These are phyloP conservation scores for Tipula confusa DNA, from an alignment of 2,888 invertebrate species.

Conservation along the genomic window DNA sequence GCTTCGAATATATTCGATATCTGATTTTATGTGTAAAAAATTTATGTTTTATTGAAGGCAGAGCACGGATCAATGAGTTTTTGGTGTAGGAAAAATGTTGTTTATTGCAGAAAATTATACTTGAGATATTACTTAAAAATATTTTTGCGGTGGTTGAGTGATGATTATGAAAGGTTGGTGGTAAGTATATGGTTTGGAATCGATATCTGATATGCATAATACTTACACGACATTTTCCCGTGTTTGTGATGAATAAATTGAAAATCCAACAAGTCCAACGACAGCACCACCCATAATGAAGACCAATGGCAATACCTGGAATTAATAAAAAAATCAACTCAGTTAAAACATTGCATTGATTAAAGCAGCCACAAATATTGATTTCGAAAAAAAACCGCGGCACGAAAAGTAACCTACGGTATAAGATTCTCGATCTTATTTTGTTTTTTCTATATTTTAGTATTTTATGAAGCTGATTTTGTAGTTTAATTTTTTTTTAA, in stretches of 20 bases:
- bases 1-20: neutral
- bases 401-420: neutral
- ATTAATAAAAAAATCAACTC: constrained; percentile 36
- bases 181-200: neutral
- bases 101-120: neutral
- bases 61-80: neutral
- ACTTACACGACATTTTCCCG: constrained; percentile 48
- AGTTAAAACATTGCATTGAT: neutral
- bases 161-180: neutral
- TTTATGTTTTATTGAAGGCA: neutral
- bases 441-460: constrained; percentile 12
- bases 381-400: neutral
- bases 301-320: constrained; percentile 42
- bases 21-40: neutral
- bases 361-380: neutral
- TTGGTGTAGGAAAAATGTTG: neutral
- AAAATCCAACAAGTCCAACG: constrained; percentile 39
- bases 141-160: neutral
- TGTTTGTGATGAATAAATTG: constrained; percentile 40
- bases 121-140: neutral
- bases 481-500: constrained; percentile 21
- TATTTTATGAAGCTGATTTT: constrained; percentile 16
- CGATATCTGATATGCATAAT: neutral
- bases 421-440: neutral
- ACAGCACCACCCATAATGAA: constrained; percentile 38